Evolutionary conservation across 2,113 vertebrate species (phyloP).

Genomic region (Riparia riparia): DNA sequence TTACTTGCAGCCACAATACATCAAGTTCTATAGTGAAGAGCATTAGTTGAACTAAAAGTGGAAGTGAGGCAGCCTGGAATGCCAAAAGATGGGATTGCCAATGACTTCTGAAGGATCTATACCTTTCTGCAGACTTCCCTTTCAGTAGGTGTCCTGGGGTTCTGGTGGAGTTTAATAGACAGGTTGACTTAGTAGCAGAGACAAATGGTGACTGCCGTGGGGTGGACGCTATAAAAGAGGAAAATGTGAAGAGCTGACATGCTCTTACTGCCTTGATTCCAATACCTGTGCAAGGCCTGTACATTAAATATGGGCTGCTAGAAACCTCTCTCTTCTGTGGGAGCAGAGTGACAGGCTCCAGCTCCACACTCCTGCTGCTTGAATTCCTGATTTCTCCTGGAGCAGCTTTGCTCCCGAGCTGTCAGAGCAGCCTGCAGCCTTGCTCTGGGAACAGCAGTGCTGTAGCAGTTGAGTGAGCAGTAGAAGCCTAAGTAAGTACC

Average conservation of each 20-base stretch:
- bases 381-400: not conserved
- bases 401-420: not conserved
- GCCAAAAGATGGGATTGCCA: not conserved
- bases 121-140: not conserved
- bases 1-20: not conserved
- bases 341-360: not conserved
- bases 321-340: not conserved
- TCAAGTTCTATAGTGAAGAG: not conserved
- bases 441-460: not conserved
- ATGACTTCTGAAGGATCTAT: rapidly evolving
- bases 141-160: not conserved
- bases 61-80: not conserved
- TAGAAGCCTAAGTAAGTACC: not conserved
- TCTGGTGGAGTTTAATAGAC: not conserved
- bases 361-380: not conserved
- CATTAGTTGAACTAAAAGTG: not conserved
- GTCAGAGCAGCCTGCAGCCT: not conserved
- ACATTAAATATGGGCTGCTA: not conserved
- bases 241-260: not conserved
- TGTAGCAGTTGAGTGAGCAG: not conserved
- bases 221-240: not conserved
- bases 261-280: not conserved
- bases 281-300: not conserved
- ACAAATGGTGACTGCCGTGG: not conserved
- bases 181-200: not conserved